Evolutionary conservation across 2,888 invertebrate genomes (phyloP), one percentile per base, ranked within the genome.

Genomic region (Dryadula phaetusa): DNA sequence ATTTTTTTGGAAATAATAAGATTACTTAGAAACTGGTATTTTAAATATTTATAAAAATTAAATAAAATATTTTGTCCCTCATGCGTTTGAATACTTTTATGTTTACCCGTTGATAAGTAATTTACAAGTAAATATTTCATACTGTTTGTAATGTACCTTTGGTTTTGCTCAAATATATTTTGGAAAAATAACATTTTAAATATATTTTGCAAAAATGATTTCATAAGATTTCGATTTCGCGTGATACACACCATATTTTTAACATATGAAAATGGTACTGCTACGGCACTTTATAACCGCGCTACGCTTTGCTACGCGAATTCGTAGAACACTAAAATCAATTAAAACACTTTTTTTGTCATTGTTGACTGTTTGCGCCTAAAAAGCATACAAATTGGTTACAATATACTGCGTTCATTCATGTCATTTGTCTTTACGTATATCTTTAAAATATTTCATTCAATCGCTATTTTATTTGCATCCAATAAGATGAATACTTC

Each of bases 221-320:
- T 25, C 40, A 25, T 49, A 69, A 52, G 52, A 63, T 49, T 49
- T 68, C 62, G 53, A 60, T 61, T 70, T 56, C 56, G 34, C 28
- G 60, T 63, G 53, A 42, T 56, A 64, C 64, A 64, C 65, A 63
- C 42, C 53, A 63, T 70, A 66, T 69, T 70, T 63, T 69, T 70
- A 70, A 66, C 46, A 69, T 58, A 60, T 53, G 65, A 63, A 63
- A 69, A 60, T 42, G 54, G 54, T 22, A 68, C 62, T 63, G 69
- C 64, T 70, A 69, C 70, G 66, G 60, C 37, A 42, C 44, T 65
- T 64, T 56, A 60, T 68, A 65, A 68, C 47, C 22, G 34, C 10
- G 58, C 60, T 70, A 58, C 58, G 58, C 42, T 18, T 54, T 60
- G 42, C 60, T 60, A 66, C 66, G 32, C 46, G 44, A 47, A 34